These are phyloP conservation scores for Borostomias antarcticus DNA, from an alignment of 2,797 vertebrate species.

Conservation along the genomic window DNA sequence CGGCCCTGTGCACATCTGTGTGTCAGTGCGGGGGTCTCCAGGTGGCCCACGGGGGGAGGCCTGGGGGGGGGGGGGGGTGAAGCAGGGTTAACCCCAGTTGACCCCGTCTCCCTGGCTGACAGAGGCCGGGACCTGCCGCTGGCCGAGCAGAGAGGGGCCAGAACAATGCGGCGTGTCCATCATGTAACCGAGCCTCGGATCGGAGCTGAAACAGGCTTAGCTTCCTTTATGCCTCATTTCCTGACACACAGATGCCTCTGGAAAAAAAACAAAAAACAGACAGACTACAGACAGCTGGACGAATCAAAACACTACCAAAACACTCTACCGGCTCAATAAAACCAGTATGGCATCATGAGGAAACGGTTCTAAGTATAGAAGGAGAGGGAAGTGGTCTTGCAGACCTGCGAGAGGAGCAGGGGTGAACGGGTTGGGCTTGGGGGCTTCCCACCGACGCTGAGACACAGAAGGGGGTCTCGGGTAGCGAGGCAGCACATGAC, in stretches of 20 bases:
- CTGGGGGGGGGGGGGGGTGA: constrained; percentile 36
- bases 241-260: background rate
- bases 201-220: constrained; percentile 18
- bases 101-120: constrained; percentile 57
- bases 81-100: constrained; percentile 69
- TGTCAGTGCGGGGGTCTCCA: no score
- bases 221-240: constrained; percentile 25
- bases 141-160: constrained; percentile 54
- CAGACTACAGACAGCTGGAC: background rate
- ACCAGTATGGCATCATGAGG: no score
- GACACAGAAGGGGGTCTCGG: constrained; percentile 50
- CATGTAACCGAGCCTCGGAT: constrained; percentile 29
- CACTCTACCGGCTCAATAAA: no score
- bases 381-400: background rate
- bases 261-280: no score
- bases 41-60: constrained; percentile 53
- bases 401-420: background rate
- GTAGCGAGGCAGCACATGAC: constrained; percentile 45
- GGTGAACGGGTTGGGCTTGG: constrained; percentile 28
- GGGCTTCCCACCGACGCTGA: constrained; percentile 53
- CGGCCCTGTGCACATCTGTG: no score
- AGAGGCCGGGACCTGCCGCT: constrained; percentile 49
- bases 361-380: no score
- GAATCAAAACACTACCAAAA: no score
- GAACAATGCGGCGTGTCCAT: constrained; percentile 53